Base-by-base conservation (phyloP, 2,888 invertebrate species). In the Himalopsyche anomala region DNA sequence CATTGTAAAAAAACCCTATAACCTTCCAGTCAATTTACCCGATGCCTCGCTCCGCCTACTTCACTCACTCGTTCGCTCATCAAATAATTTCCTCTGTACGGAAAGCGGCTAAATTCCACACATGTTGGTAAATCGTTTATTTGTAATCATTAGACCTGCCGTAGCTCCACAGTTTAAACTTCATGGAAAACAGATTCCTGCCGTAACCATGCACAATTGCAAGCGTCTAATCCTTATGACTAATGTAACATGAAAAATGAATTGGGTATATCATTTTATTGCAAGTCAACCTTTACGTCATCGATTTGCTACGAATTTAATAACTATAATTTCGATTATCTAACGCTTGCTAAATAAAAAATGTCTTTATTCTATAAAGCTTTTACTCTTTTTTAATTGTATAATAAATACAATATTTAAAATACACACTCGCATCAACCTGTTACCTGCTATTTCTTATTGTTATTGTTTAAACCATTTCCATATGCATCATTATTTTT, bases 51-150 rank as follows among this genome's bases (percentile, higher is more conserved):
- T 28, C 19, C 62, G 19, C 28, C 19, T 28, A 62, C 62, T 62
- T 36, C 51, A 15, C 51, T 51, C 15, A 51, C 51, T 51, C 51
- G 51, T 51, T 51, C 74, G 28, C 38, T 38, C 74, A 36, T 74
- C 74, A 74, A 74, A 74, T 74, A 74, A 74, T 74, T 74, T 74
- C 74, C 38, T 74, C 28, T 74, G 9, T 12, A 19, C 74, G 74
- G 8, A 74, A 74, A 74, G 74, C 74, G 36, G 74, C 74, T 15
- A 12, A 74, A 36, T 74, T 36, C 74, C 36, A 36, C 74, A 74
- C 28, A 74, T 74, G 74, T 74, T 74, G 28, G 28, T 28, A 36
- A 15, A 38, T 36, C 74, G 74, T 74, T 74, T 28, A 28, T 28
- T 74, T 36, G 74, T 5, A 12, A 36, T 36, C 74, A 74, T 74